Conservation (phyloP, 2,113 vertebrate genomes). For the Rhinopithecus roxellana region DNA sequence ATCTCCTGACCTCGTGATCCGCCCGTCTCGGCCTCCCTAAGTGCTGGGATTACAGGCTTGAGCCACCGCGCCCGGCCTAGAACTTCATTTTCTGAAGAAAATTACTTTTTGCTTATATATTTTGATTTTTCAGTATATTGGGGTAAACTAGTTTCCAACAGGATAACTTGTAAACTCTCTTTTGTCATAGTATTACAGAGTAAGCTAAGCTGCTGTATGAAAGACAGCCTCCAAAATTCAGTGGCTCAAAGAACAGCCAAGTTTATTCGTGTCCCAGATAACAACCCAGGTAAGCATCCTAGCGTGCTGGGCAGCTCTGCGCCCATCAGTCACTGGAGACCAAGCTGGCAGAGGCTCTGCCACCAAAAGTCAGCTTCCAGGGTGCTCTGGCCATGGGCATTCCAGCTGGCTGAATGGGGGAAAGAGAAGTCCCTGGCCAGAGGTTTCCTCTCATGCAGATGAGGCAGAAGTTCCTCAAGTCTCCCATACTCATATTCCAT, state of each 20-base stretch:
- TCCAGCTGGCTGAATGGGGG: neutral
- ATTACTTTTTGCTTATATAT: neutral
- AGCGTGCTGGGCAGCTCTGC: neutral
- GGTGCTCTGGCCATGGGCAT: neutral
- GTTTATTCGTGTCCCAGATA: neutral
- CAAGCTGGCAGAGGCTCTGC: neutral
- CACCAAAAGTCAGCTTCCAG: neutral
- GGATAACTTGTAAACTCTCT: neutral
- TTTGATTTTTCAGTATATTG: constrained; percentile 23
- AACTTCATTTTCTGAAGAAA: constrained; percentile 36
- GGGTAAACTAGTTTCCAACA: neutral
- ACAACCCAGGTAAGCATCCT: neutral
- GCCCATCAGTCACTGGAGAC: neutral
- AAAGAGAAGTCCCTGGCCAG: neutral
- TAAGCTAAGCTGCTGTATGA: neutral
- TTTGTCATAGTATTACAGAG: neutral
- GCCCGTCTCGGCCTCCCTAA: too few species aligned
- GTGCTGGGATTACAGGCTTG: too few species aligned
- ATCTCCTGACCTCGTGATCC: too few species aligned
- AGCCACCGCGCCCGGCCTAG: too few species aligned
- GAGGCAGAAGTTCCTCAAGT: neutral
- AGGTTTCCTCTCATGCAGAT: neutral
- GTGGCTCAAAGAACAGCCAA: neutral
- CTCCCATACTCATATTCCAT: neutral
- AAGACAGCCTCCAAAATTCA: neutral